Evolutionary conservation across 2,113 vertebrate genomes (phyloP).

Genomic region (Odocoileus virginianus): DNA sequence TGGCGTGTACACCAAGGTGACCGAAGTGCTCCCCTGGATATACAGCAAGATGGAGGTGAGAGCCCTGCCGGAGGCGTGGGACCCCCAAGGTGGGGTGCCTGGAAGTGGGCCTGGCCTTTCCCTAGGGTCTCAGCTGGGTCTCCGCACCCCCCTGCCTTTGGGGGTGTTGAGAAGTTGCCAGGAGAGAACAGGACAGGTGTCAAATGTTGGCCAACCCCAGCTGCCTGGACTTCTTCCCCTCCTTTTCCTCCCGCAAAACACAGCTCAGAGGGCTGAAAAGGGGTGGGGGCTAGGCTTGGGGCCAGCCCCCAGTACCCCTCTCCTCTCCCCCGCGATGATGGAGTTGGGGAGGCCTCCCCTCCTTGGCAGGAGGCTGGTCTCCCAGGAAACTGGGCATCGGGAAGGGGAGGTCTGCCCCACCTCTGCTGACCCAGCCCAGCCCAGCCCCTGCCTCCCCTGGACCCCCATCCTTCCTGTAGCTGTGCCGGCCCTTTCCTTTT

Average conservation of each 20-base stretch:
- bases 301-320: not conserved
- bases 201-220: not conserved
- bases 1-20: slow-evolving; percentile 90
- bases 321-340: not conserved
- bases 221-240: not conserved
- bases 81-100: not conserved
- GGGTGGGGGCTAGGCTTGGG: not conserved
- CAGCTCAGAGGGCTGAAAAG: not conserved
- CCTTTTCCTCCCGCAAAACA: not conserved
- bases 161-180: not conserved
- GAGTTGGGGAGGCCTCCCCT: not conserved
- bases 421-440: not conserved
- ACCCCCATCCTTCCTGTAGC: not conserved
- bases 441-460: not conserved
- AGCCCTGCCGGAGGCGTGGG: rapidly evolving
- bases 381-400: not conserved
- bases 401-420: not conserved
- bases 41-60: slow-evolving; percentile 93
- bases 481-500: not conserved
- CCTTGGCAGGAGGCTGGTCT: not conserved
- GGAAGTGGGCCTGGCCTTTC: not conserved
- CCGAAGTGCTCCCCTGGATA: slow-evolving; percentile 87
- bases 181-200: not conserved
- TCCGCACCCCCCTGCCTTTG: rapidly evolving
- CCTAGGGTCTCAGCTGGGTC: not conserved